Percentiles rank a stretch among this genome's conserved stretches.
phyloP scores from a whole-genome alignment of 92 coral and sea anemone species.

The Epizoanthus ramosus region DNA sequence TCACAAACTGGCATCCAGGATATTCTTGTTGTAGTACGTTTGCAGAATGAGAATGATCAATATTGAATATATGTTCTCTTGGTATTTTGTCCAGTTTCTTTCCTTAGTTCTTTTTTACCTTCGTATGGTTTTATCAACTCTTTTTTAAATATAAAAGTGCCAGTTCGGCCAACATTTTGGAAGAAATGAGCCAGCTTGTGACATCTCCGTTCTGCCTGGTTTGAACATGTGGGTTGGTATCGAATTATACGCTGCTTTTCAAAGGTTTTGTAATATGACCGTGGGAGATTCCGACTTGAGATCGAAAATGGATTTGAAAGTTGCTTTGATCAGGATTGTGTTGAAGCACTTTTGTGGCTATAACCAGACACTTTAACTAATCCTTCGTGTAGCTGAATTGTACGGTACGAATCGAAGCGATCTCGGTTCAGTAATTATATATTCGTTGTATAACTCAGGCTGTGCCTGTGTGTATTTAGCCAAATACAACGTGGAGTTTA shows the following conservation, averaged over 20 bases:
- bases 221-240: slow-evolving; percentile 42
- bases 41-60: neutral
- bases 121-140: neutral
- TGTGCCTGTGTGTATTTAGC: slow-evolving; percentile 6
- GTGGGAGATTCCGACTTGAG: slow-evolving; percentile 5
- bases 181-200: slow-evolving; percentile 25
- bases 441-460: neutral
- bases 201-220: neutral
- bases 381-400: neutral
- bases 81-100: slow-evolving; percentile 15
- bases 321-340: neutral
- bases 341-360: slow-evolving; percentile 21
- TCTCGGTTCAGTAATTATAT: slow-evolving; percentile 2
- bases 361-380: neutral
- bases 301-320: neutral
- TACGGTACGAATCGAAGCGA: neutral
- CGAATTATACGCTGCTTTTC: neutral
- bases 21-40: slow-evolving; percentile 5
- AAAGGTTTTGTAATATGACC: slow-evolving; percentile 16
- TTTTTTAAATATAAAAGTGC: neutral
- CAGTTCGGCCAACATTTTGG: neutral
- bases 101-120: neutral
- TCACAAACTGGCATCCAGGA: neutral
- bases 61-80: neutral
- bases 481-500: slow-evolving; percentile 5